These are phyloP conservation scores for Fundulus diaphanus DNA, from an alignment of 2,797 vertebrate species.

Conservation along the genomic window DNA sequence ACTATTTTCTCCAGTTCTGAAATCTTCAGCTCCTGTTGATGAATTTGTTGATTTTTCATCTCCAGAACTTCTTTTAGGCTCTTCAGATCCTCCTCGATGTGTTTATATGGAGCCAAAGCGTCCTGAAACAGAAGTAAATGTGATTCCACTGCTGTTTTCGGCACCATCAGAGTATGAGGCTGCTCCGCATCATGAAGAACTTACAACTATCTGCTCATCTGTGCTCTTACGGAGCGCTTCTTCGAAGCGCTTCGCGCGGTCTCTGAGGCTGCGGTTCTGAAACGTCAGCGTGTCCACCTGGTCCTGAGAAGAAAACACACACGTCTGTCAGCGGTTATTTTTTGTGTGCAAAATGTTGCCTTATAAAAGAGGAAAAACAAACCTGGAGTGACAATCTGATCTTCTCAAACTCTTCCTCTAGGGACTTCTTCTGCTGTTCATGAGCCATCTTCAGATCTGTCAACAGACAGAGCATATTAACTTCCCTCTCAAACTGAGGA, in stretches of 20 bases:
- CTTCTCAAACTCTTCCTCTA: slow-evolving; percentile 93
- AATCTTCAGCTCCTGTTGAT: slow-evolving; percentile 94
- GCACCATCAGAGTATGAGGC: not conserved
- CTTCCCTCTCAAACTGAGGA: not conserved
- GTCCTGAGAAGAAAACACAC: slow-evolving; percentile 79
- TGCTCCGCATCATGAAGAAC: not conserved
- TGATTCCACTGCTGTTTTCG: not conserved
- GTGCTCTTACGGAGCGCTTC: slow-evolving; percentile 93
- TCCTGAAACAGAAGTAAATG: slow-evolving; percentile 74
- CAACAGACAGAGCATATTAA: not conserved
- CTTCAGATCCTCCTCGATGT: slow-evolving; percentile 94
- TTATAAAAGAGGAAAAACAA: not conserved
- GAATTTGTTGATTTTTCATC: slow-evolving; percentile 98
- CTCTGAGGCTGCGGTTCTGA: slow-evolving; percentile 92
- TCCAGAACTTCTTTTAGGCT: slow-evolving; percentile 95
- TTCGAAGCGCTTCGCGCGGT: slow-evolving; percentile 94
- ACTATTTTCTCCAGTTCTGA: slow-evolving; percentile 95
- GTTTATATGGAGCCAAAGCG: slow-evolving; percentile 91
- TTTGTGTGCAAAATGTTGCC: accelerated
- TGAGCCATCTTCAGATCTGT: slow-evolving; percentile 90
- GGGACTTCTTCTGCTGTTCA: slow-evolving; percentile 89
- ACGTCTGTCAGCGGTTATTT: not conserved
- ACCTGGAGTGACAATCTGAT: slow-evolving; percentile 94
- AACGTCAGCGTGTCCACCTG: slow-evolving; percentile 97
- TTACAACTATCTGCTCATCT: slow-evolving; percentile 94